A percentile compares a stretch with the other conserved stretches of the same genome.
Evolutionary conservation across 2,888 invertebrate genomes (phyloP).

Genomic region (Digitonthophagus gazella): DNA sequence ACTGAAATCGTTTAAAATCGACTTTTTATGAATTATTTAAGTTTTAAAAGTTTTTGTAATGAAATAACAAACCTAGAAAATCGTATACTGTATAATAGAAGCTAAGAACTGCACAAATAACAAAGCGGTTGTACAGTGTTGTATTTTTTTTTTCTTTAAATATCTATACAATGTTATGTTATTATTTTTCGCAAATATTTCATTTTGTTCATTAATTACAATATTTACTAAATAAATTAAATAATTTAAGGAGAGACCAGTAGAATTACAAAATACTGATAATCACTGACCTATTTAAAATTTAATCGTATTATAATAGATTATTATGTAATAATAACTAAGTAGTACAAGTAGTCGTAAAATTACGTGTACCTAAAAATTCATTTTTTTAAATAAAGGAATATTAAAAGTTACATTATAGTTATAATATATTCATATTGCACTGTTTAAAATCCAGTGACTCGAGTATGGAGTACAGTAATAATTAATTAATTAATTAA

Average conservation of each 20-base stretch:
- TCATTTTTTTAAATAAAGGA: constrained; percentile 27
- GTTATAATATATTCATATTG: constrained; percentile 37
- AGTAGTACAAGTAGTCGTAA: constrained; percentile 23
- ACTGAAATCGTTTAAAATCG: constrained; percentile 1
- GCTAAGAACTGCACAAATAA: constrained; percentile 35
- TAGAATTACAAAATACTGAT: constrained; percentile 49
- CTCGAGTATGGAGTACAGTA: constrained; percentile 24
- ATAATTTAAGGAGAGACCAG: constrained; percentile 47
- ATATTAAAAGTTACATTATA: constrained; percentile 24
- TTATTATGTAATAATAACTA: constrained; percentile 18
- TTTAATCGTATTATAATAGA: constrained; percentile 29
- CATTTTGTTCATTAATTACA: constrained; percentile 41
- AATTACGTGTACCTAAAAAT: constrained; percentile 27
- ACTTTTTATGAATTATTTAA: constrained; percentile 4
- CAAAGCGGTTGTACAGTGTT: constrained; percentile 35
- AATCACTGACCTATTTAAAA: constrained; percentile 46
- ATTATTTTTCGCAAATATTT: constrained; percentile 23
- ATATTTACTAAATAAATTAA: constrained; percentile 48
- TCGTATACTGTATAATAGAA: constrained; percentile 28
- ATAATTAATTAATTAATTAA: neutral
- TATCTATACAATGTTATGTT: constrained; percentile 44
- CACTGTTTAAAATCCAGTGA: constrained; percentile 43
- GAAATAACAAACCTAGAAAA: constrained; percentile 16
- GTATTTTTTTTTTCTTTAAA: constrained; percentile 41
- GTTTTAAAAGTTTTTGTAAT: neutral